Conservation (phyloP, 2,888 invertebrate species). For the Lacanobia wlatinum region DNA sequence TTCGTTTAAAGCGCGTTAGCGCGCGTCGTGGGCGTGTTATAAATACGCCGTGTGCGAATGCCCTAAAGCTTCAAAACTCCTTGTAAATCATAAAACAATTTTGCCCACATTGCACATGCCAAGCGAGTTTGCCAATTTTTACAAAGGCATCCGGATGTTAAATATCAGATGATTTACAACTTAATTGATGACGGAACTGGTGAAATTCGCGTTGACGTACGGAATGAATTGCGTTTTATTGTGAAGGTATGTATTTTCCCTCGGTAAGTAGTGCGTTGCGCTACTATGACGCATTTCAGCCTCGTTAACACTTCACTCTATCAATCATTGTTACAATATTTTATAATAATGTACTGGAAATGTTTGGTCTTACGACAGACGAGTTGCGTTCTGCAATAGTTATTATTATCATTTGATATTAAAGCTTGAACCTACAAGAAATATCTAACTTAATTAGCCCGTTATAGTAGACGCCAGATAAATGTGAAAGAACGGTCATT, state of each 20-base stretch:
- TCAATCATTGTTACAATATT: slow-evolving; percentile 31
- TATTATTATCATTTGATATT: neutral
- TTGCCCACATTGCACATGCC: neutral
- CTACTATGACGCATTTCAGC: slow-evolving; percentile 45
- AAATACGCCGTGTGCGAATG: too few relatives aligned
- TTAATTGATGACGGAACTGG: slow-evolving; percentile 40
- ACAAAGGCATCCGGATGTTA: slow-evolving; percentile 5
- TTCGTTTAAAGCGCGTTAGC: too few relatives aligned
- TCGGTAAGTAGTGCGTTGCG: slow-evolving; percentile 38
- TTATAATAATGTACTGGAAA: slow-evolving; percentile 18
- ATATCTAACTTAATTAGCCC: neutral
- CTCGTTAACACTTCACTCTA: slow-evolving; percentile 42
- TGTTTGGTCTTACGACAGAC: neutral
- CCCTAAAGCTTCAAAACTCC: neutral
- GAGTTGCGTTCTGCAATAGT: neutral
- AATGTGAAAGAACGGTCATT: too few relatives aligned
- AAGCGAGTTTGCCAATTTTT: slow-evolving; percentile 5
- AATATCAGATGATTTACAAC: slow-evolving; percentile 32
- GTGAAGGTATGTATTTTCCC: slow-evolving; percentile 47
- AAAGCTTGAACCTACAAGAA: neutral
- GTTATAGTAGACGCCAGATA: neutral
- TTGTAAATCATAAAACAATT: neutral
- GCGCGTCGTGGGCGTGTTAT: too few relatives aligned
- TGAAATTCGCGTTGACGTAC: slow-evolving; percentile 48
- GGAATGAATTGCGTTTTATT: slow-evolving; percentile 41